Percentiles rank a stretch among this genome's conserved stretches.
These are phyloP conservation scores for Formica selysi DNA, from an alignment of 1,140 invertebrate genomes.

Conservation along the genomic window DNA sequence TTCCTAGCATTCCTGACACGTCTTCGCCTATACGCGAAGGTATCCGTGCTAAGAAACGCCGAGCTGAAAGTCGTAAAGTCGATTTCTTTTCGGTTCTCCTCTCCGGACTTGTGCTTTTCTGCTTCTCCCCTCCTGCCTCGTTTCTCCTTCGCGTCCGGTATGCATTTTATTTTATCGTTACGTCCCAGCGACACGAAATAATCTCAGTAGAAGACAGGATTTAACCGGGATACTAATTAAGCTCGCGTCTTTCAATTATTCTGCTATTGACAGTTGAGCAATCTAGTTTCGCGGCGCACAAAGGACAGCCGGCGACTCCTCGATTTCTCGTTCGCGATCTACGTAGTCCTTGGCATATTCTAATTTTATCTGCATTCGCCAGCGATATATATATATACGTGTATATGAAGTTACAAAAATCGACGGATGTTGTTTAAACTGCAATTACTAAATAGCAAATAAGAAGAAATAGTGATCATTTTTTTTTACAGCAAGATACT, in stretches of 20 bases:
- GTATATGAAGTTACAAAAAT: slow-evolving; percentile 15
- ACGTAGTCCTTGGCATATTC: slow-evolving; percentile 1
- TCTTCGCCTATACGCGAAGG: slow-evolving; percentile 10
- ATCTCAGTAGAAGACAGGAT: slow-evolving; percentile 44
- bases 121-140: not conserved
- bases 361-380: slow-evolving; percentile 10
- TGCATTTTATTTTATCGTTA: slow-evolving; percentile 4
- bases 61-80: slow-evolving; percentile 53
- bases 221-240: slow-evolving; percentile 72
- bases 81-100: slow-evolving; percentile 62
- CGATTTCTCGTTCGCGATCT: slow-evolving; percentile 34
- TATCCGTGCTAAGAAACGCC: slow-evolving; percentile 27
- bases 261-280: slow-evolving; percentile 76
- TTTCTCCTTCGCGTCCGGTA: slow-evolving; percentile 29
- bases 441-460: not conserved
- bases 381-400: not conserved
- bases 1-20: slow-evolving; percentile 41
- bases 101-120: not conserved
- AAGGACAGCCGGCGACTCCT: slow-evolving; percentile 56
- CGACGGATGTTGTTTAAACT: not conserved
- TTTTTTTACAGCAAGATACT: not conserved
- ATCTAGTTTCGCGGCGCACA: slow-evolving; percentile 68
- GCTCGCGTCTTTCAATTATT: slow-evolving; percentile 75
- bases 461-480: not conserved
- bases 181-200: slow-evolving; percentile 46